phyloP scores from a whole-genome alignment of 2,888 invertebrate species.

The Bhutanitis thaidina region DNA sequence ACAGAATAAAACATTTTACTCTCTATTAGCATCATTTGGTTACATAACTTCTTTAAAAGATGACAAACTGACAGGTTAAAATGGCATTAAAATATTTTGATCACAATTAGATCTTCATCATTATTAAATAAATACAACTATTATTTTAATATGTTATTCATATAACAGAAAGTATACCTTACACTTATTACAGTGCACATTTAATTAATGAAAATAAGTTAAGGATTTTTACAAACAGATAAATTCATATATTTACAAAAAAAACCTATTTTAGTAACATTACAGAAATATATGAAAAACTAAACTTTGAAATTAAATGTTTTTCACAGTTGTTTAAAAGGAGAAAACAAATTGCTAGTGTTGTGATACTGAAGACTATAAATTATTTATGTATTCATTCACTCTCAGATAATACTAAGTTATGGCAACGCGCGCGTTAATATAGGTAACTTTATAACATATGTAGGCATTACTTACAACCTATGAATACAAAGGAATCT shows the following conservation, averaged over 20 bases:
- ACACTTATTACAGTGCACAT: neutral
- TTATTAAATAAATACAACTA: slow-evolving; percentile 50
- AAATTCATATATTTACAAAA: slow-evolving; percentile 17
- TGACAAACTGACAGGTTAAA: slow-evolving; percentile 71
- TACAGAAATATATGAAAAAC: neutral
- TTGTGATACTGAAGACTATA: slow-evolving; percentile 9
- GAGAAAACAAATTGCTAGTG: slow-evolving; percentile 9
- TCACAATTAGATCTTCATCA: slow-evolving; percentile 57
- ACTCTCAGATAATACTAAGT: slow-evolving; percentile 44
- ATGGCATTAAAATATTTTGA: slow-evolving; percentile 74
- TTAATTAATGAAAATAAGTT: slow-evolving; percentile 18
- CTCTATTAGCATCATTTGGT: slow-evolving; percentile 75
- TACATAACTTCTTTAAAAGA: slow-evolving; percentile 65
- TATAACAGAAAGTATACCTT: slow-evolving; percentile 8
- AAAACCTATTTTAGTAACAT: slow-evolving; percentile 9
- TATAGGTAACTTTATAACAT: slow-evolving; percentile 65
- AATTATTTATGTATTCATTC: slow-evolving; percentile 3
- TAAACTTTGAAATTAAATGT: neutral
- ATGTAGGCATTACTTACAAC: slow-evolving; percentile 41
- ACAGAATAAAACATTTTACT: slow-evolving; percentile 70
- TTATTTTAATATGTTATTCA: slow-evolving; percentile 5
- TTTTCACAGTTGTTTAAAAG: neutral
- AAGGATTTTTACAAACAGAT: slow-evolving; percentile 15
- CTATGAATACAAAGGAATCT: slow-evolving; percentile 46
- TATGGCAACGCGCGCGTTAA: slow-evolving; percentile 71